Conservation (phyloP, 2,113 vertebrate genomes). For the Coryphaenoides rupestris region DNA sequence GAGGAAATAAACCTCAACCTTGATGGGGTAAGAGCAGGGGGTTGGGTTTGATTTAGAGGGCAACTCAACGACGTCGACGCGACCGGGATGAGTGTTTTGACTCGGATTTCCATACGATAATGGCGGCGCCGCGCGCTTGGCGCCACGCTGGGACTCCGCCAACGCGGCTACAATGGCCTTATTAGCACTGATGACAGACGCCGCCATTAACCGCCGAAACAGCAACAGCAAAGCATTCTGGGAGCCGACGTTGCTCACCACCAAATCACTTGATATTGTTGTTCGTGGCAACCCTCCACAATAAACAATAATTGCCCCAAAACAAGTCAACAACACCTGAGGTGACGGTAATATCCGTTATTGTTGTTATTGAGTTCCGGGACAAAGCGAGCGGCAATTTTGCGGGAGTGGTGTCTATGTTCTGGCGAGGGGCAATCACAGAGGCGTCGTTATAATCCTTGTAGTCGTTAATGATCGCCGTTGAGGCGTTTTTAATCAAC, state of each 20-base stretch:
- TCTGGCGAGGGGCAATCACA: no score
- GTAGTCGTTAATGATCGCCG: no score
- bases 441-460: no score
- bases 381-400: no score
- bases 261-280: slow-evolving; percentile 19
- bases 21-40: slow-evolving; percentile 29
- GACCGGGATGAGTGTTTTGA: slow-evolving; percentile 42
- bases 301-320: neutral
- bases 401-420: no score
- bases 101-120: slow-evolving; percentile 62
- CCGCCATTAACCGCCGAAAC: slow-evolving; percentile 34
- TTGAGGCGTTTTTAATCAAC: no score
- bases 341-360: no score
- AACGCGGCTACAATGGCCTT: slow-evolving; percentile 57
- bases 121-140: no score
- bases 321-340: neutral
- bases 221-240: neutral
- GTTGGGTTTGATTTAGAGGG: slow-evolving; percentile 46
- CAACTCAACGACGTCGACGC: slow-evolving; percentile 17
- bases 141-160: slow-evolving; percentile 55
- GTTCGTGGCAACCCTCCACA: neutral
- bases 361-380: no score
- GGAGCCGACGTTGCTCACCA: slow-evolving; percentile 15
- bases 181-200: slow-evolving; percentile 56
- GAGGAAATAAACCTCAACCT: slow-evolving; percentile 49